Percentiles rank a stretch among this genome's conserved stretches.
Evolutionary conservation across 2,113 vertebrate species (phyloP).

Genomic region (Regulus satrapa): DNA sequence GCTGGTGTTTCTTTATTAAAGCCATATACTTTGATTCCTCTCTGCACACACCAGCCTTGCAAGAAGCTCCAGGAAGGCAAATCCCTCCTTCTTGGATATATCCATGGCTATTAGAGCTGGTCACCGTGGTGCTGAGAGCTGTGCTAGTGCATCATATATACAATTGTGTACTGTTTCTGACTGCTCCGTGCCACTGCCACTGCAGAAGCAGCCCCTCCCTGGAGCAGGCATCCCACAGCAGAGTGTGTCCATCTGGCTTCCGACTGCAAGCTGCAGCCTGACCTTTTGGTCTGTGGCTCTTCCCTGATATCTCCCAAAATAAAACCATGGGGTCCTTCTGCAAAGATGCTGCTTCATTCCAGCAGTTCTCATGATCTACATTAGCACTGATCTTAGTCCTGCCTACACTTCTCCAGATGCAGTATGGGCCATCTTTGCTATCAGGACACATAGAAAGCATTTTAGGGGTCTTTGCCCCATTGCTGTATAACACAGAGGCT

Average conservation of each 20-base stretch:
- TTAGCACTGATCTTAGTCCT: neutral
- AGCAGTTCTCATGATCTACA: neutral
- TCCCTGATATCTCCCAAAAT: neutral
- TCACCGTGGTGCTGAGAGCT: no score
- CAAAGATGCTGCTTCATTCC: neutral
- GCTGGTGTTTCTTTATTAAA: neutral
- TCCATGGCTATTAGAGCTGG: neutral
- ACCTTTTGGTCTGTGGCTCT: neutral
- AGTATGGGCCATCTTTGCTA: neutral
- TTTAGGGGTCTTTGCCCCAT: fast-evolving
- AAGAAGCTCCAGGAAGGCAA: neutral
- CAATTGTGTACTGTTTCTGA: neutral
- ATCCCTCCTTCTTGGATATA: neutral
- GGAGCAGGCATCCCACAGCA: neutral
- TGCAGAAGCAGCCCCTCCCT: fast-evolving
- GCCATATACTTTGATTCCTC: neutral
- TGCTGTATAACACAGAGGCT: neutral
- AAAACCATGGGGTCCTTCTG: neutral
- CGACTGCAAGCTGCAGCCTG: neutral
- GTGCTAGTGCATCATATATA: neutral
- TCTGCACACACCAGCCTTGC: neutral
- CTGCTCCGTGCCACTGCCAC: neutral
- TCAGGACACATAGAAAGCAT: neutral
- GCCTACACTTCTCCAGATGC: neutral
- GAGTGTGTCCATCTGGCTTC: fast-evolving